A percentile compares a stretch with the other conserved stretches of the same genome.
These are phyloP conservation scores for Dicyrtomina minuta DNA, from an alignment of 2,888 invertebrate genomes.

Conservation along the genomic window DNA sequence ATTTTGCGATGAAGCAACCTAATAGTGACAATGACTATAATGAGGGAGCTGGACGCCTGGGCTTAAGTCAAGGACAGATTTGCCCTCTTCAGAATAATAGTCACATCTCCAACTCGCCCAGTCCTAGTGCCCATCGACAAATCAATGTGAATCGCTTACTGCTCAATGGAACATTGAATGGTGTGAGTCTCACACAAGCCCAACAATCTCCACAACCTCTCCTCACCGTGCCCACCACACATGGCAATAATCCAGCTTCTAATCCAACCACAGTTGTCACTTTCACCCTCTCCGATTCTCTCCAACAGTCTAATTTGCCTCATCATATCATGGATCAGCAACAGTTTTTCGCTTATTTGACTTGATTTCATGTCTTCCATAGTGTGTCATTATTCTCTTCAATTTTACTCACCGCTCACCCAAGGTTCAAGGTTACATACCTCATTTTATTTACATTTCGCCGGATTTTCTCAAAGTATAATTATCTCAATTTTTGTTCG, in stretches of 20 bases:
- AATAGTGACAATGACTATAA: neutral
- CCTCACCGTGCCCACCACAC: neutral
- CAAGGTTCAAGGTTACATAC: too few relatives aligned
- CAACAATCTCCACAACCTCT: neutral
- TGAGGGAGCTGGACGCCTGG: neutral
- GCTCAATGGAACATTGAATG: neutral
- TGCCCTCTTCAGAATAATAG: neutral
- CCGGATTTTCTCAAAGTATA: too few relatives aligned
- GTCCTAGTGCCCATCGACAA: neutral
- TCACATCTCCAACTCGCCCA: neutral
- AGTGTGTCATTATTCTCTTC: too few relatives aligned
- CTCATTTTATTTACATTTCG: too few relatives aligned
- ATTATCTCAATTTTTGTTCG: too few relatives aligned
- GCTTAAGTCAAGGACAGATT: neutral
- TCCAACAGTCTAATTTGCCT: neutral
- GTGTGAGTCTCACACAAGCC: neutral
- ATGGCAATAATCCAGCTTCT: neutral
- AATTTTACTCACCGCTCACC: too few relatives aligned
- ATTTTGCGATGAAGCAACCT: constrained; percentile 21
- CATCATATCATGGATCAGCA: constrained; percentile 21
- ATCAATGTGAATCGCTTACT: neutral
- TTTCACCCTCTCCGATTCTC: constrained; percentile 12
- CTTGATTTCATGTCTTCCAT: constrained; percentile 15
- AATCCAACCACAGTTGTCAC: constrained; percentile 6
- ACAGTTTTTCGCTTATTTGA: constrained; percentile 18